These are phyloP conservation scores for Amphiura filiformis DNA, from an alignment of 35 echinoderm and acorn worm species.

Conservation along the genomic window DNA sequence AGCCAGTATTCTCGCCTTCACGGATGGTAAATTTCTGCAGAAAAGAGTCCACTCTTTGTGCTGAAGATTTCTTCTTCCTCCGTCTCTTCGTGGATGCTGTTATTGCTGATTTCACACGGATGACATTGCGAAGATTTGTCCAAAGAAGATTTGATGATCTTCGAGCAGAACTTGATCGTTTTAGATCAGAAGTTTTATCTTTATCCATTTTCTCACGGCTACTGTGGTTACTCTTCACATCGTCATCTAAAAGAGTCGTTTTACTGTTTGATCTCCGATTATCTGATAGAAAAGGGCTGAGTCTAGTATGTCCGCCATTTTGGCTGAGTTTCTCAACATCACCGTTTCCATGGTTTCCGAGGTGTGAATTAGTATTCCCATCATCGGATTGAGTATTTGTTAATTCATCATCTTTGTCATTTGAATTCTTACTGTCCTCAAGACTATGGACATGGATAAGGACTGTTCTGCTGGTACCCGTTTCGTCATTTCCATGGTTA, in stretches of 20 bases:
- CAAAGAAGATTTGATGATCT: background rate
- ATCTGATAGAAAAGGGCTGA: background rate
- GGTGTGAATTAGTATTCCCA: no score
- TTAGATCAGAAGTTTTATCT: background rate
- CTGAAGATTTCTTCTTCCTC: background rate
- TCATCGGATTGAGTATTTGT: no score
- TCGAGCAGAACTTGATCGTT: background rate
- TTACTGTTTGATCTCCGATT: background rate
- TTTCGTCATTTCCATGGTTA: background rate
- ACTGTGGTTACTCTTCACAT: background rate
- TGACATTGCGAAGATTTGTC: background rate
- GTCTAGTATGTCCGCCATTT: background rate
- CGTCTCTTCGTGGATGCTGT: background rate
- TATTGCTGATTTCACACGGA: background rate
- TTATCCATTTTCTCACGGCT: background rate
- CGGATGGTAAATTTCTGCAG: conserved; percentile 56
- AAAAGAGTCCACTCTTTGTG: conserved; percentile 50
- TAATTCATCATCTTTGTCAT: no score
- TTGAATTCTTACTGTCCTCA: no score
- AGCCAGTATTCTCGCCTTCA: background rate
- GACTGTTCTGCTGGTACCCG: background rate
- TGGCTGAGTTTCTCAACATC: no score
- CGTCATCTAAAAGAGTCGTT: background rate
- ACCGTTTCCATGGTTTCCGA: background rate
- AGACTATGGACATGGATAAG: background rate